Conservation (phyloP, 2,113 vertebrate genomes). For the Myanophis thanlyinensis region DNA sequence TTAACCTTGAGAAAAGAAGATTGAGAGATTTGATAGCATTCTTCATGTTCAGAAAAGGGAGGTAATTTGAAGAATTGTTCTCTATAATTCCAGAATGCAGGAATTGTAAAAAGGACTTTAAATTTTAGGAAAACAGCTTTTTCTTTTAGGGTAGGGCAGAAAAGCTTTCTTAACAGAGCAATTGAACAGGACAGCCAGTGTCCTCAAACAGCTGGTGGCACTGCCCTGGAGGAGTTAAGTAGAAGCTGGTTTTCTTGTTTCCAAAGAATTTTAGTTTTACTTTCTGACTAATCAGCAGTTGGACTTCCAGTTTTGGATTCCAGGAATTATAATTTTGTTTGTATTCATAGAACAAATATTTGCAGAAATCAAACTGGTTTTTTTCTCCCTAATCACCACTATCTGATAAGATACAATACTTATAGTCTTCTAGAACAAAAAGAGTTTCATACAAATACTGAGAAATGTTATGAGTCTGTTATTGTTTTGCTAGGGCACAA, state of each 20-base stretch:
- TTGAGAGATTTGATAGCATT: not conserved
- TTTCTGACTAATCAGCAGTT: not conserved
- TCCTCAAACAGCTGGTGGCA: not conserved
- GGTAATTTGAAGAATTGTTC: not conserved
- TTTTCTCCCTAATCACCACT: constrained; percentile 14
- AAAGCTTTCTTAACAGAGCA: not conserved
- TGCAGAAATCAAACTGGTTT: constrained; percentile 10
- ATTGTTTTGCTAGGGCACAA: not conserved
- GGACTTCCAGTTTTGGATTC: not conserved
- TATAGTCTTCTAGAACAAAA: constrained; percentile 34
- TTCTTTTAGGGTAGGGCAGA: not conserved
- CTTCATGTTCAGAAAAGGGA: not conserved
- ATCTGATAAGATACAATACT: constrained; percentile 17
- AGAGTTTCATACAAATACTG: constrained; percentile 11
- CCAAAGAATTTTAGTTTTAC: not conserved
- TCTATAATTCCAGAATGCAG: not conserved
- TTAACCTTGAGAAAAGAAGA: not conserved
- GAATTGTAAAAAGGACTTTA: not conserved
- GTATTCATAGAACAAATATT: not conserved
- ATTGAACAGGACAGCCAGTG: not conserved
- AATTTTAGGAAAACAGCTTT: not conserved
- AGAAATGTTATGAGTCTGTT: not conserved
- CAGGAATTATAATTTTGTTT: constrained; percentile 3
- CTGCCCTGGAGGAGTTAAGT: not conserved
- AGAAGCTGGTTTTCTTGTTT: not conserved